Evolutionary conservation across 92 coral and sea anemone genomes (phyloP).

Genomic region (Scolanthus callimorphus): DNA sequence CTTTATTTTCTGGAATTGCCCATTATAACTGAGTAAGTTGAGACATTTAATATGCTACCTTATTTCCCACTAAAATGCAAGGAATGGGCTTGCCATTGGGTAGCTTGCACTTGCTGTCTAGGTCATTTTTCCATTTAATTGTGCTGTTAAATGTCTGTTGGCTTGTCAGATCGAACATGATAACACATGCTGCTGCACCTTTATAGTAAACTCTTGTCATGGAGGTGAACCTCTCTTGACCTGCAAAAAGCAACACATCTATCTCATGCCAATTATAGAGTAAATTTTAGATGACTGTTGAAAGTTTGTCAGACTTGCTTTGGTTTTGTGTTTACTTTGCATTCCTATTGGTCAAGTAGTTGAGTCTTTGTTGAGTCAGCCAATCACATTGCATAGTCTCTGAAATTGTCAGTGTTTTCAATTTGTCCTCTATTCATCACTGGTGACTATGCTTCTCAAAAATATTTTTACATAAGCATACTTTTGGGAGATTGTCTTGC

Average conservation of each 20-base stretch:
- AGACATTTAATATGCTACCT: slow-evolving; percentile 28
- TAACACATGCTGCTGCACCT: slow-evolving; percentile 92
- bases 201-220: slow-evolving; percentile 97
- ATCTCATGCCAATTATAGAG: neutral
- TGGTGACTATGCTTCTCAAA: no score
- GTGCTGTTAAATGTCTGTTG: slow-evolving; percentile 89
- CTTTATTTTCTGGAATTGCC: no score
- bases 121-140: slow-evolving; percentile 86
- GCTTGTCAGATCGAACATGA: slow-evolving; percentile 92
- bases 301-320: no score
- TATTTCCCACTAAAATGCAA: slow-evolving; percentile 86
- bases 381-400: no score
- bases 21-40: neutral
- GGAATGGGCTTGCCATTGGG: slow-evolving; percentile 85
- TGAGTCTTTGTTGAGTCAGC: no score
- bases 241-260: slow-evolving; percentile 24
- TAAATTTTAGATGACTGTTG: no score
- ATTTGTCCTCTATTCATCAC: no score
- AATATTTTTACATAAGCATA: no score
- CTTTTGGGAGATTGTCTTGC: no score
- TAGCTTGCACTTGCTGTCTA: slow-evolving; percentile 79
- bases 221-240: slow-evolving; percentile 89
- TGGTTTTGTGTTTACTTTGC: no score
- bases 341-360: no score
- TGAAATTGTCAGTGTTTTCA: no score